Conservation (phyloP, 92 coral and sea anemone genomes). For the Parazoanthus atlanticus region DNA sequence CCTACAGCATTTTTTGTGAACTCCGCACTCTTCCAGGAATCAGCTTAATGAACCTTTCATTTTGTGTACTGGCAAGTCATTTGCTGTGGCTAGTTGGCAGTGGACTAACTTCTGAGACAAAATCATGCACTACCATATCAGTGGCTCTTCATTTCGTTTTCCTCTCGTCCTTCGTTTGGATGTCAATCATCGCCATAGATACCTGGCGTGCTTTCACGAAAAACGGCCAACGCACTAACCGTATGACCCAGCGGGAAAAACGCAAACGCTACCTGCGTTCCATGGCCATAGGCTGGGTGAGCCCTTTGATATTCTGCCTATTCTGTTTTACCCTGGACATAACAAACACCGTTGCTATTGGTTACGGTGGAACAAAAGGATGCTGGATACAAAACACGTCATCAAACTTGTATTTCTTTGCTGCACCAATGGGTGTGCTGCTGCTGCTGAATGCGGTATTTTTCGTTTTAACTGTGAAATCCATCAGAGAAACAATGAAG, state of each 20-base stretch:
- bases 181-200: constrained; percentile 66
- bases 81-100: constrained; percentile 62
- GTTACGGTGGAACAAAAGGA: constrained; percentile 56
- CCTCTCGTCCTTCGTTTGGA: constrained; percentile 68
- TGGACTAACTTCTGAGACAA: constrained; percentile 36
- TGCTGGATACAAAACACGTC: constrained; percentile 67
- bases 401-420: constrained; percentile 54
- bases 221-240: constrained; percentile 40
- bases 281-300: constrained; percentile 63
- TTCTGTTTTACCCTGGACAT: constrained; percentile 63
- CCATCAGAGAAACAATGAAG: constrained; percentile 61
- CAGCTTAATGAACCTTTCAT: constrained; percentile 54
- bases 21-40: constrained; percentile 72
- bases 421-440: constrained; percentile 57
- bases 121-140: constrained; percentile 47
- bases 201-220: constrained; percentile 62
- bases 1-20: constrained; percentile 59
- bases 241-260: constrained; percentile 37
- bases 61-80: constrained; percentile 42
- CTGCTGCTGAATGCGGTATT: constrained; percentile 50
- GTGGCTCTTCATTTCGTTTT: constrained; percentile 54
- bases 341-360: constrained; percentile 55
- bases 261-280: constrained; percentile 56
- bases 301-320: constrained; percentile 57
- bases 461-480: constrained; percentile 62